These are phyloP conservation scores for Leptopilina boulardi DNA, from an alignment of 1,140 invertebrate species.

Conservation along the genomic window DNA sequence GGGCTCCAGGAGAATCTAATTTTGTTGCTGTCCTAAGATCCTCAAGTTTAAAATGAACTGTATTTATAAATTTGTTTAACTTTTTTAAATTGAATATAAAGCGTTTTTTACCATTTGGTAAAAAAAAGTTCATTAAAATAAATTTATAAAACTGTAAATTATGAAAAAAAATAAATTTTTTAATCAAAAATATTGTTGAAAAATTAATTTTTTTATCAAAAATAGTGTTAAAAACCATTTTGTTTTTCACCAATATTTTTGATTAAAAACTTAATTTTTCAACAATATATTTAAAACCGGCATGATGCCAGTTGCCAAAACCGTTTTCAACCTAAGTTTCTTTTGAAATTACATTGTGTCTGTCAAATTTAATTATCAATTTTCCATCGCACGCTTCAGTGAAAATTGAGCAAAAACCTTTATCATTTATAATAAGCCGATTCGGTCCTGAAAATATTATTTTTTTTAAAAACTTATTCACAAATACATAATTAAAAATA, in stretches of 20 bases:
- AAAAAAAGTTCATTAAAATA: too few relatives aligned
- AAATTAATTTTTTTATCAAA: too few relatives aligned
- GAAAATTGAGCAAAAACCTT: neutral
- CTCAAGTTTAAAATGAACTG: constrained; percentile 49
- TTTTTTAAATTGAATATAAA: constrained; percentile 57
- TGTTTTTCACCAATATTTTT: too few relatives aligned
- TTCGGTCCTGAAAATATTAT: neutral
- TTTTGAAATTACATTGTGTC: neutral
- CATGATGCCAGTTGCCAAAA: neutral
- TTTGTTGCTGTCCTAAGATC: constrained; percentile 41
- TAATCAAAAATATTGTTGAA: too few relatives aligned
- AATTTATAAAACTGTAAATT: too few relatives aligned
- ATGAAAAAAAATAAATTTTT: too few relatives aligned
- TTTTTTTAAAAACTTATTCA: too few relatives aligned
- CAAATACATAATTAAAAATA: too few relatives aligned
- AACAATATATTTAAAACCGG: too few relatives aligned
- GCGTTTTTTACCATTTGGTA: constrained; percentile 42
- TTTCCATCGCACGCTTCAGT: neutral
- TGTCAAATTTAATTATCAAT: neutral
- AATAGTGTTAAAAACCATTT: too few relatives aligned
- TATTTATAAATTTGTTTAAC: constrained; percentile 53
- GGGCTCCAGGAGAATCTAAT: constrained; percentile 44
- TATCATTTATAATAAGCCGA: neutral
- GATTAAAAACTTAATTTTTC: too few relatives aligned
- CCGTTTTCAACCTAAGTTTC: neutral